Evolutionary conservation across 2,113 vertebrate genomes (phyloP).

Genomic region (Sinocyclocheilus anophthalmus): DNA sequence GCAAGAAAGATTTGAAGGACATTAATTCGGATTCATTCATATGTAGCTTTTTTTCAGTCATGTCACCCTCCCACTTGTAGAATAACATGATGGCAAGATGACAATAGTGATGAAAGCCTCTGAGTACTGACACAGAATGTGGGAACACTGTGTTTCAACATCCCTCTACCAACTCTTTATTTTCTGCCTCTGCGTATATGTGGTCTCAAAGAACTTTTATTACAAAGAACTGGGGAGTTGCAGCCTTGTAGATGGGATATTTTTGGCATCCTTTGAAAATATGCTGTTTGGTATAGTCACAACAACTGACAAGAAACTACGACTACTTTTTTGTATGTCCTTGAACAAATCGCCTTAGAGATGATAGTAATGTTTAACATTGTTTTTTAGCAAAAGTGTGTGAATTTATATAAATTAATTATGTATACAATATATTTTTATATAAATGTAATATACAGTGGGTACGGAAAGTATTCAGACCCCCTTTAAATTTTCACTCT

Average conservation of each 20-base stretch:
- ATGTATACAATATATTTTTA: not conserved
- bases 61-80: slow-evolving; percentile 3
- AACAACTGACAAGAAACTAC: not conserved
- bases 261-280: slow-evolving; percentile 11
- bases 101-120: slow-evolving; percentile 45
- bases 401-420: not conserved
- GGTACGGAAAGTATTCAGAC: too few relatives aligned
- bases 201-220: slow-evolving; percentile 33
- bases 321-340: not conserved
- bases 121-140: slow-evolving; percentile 53
- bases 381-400: not conserved
- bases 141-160: slow-evolving; percentile 63
- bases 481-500: too few relatives aligned
- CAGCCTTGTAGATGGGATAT: not conserved
- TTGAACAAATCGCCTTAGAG: not conserved
- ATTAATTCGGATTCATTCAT: slow-evolving; percentile 7
- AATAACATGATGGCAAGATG: slow-evolving; percentile 35
- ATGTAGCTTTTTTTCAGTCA: slow-evolving; percentile 17
- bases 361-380: not conserved
- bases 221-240: not conserved
- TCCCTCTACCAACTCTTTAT: slow-evolving; percentile 65
- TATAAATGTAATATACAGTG: too few relatives aligned
- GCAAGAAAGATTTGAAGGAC: not conserved
- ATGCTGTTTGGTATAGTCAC: not conserved
- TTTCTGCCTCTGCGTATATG: slow-evolving; percentile 57